Base-by-base conservation (phyloP, 2,888 invertebrate species). In the Blera fallax region DNA sequence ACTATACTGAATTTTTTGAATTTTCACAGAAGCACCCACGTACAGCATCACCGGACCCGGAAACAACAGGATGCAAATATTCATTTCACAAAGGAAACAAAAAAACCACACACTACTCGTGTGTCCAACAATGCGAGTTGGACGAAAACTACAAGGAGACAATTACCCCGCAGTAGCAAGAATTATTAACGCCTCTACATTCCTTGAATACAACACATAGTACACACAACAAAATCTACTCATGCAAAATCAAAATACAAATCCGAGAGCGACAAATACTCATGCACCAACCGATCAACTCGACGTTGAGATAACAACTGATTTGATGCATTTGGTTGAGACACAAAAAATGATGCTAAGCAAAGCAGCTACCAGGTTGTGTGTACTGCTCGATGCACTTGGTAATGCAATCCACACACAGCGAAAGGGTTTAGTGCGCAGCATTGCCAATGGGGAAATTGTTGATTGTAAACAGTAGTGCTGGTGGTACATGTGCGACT, bases 291-390 rank as follows among this genome's bases (percentile, higher is more conserved):
- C 82, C 87, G 88, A 76, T 69, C 87, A 72, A 80, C 82, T 83
- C 81, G 87, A 88, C 87, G 88, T 81, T 88, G 87, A 88, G 88
- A 88, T 88, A 88, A 88, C 88, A 87, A 88, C 88, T 88, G 88
- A 88, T 87, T 85, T 69, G 64, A 85, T 85, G 85, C 85, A 85
- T 72, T 81, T 72, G 54, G 18, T 37, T 60, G 52, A 80, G 85
- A 81, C 67, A 85, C 85, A 85, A 85, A 79, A 78, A 85, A 85
- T 84, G 85, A 85, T 85, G 85, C 85, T 74, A 80, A 78, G 64
- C 74, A 79, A 72, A 60, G 37, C 58, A 60, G 65, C 58, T 50
- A 32, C 21, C 74, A 73, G 24, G 54, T 40, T 70, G 62, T 40
- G 16, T 81, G 24, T 74, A 32, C 24, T 27, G 16, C 18, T 50